Conservation (phyloP, 2,888 invertebrate species). For the Drosophila meridionalis region DNA sequence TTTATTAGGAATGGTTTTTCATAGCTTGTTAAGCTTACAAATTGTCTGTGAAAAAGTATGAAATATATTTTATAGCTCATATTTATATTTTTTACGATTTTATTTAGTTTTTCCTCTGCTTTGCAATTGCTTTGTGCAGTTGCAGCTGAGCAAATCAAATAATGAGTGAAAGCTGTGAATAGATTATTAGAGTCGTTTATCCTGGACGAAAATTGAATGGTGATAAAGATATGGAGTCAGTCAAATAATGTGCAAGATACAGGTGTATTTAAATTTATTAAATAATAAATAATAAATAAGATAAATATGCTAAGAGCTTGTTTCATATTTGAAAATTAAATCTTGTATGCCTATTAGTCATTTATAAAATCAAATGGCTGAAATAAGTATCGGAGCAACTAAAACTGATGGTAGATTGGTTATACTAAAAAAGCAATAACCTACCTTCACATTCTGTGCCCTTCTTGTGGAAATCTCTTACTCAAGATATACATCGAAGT, state of each 20-base stretch:
- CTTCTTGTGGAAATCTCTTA: background rate
- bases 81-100: constrained; percentile 57
- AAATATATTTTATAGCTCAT: constrained; percentile 62
- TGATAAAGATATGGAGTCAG: background rate
- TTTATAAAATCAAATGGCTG: too few species aligned
- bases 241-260: background rate
- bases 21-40: constrained; percentile 65
- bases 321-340: background rate
- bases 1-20: constrained; percentile 1
- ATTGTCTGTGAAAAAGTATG: constrained; percentile 63
- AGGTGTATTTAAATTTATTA: background rate
- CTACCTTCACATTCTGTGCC: too few species aligned
- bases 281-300: background rate
- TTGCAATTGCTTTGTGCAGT: constrained; percentile 40
- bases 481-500: background rate
- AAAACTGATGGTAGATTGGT: too few species aligned
- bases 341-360: too few species aligned
- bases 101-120: constrained; percentile 27
- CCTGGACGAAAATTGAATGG: background rate
- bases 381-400: too few species aligned
- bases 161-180: background rate
- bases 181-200: background rate
- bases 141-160: constrained; percentile 39
- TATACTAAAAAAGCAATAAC: too few species aligned
- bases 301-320: too few species aligned